These are phyloP conservation scores for Microctenopoma stevenorrisi DNA, from an alignment of 2,797 vertebrate genomes.

Conservation along the genomic window DNA sequence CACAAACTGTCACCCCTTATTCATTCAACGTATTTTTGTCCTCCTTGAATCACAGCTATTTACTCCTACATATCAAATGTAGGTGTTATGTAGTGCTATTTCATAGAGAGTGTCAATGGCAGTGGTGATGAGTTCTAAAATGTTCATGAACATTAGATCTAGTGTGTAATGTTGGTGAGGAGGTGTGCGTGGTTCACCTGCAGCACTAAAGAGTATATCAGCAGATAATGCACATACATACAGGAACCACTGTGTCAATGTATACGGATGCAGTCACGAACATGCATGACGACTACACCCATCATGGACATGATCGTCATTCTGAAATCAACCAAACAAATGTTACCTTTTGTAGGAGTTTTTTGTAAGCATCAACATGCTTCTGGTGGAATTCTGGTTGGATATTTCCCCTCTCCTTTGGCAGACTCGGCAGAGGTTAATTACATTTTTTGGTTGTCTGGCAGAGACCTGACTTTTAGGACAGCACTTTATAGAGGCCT, in stretches of 20 bases:
- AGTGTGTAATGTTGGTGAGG: neutral
- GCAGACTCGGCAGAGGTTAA: too few relatives aligned
- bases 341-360: too few relatives aligned
- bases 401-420: too few relatives aligned
- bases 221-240: neutral
- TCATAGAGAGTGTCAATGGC: conserved; percentile 31
- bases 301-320: too few relatives aligned
- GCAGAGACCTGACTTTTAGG: too few relatives aligned
- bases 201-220: conserved; percentile 14
- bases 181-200: conserved; percentile 23
- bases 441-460: too few relatives aligned
- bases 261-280: neutral
- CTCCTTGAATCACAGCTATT: conserved; percentile 45
- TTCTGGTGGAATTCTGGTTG: too few relatives aligned
- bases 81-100: conserved; percentile 26
- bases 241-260: neutral
- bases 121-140: conserved; percentile 41
- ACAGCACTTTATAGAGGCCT: too few relatives aligned
- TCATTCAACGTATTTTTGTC: conserved; percentile 43
- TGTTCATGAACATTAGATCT: conserved; percentile 15
- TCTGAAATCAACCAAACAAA: too few relatives aligned
- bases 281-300: too few relatives aligned
- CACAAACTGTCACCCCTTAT: conserved; percentile 28
- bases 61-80: conserved; percentile 35
- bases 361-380: too few relatives aligned